A percentile compares a stretch with the other conserved stretches of the same genome.
Evolutionary conservation across 1,140 invertebrate genomes (phyloP).

Genomic region (Drosophila pseudoobscura): DNA sequence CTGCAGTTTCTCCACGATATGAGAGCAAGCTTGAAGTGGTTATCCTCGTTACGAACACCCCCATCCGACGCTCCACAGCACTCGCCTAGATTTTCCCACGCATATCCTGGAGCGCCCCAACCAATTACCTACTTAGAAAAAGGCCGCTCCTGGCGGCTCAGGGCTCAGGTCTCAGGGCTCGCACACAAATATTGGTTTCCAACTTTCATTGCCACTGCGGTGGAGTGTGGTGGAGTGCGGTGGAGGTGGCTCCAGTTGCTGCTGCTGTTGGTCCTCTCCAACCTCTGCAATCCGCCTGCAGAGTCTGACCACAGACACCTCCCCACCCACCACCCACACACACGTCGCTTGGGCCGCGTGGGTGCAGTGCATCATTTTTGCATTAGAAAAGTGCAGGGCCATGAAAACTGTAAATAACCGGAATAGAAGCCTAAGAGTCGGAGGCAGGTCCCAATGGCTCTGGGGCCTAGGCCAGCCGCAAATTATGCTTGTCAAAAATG

Average conservation of each 20-base stretch:
- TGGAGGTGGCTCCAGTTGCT: constrained; percentile 27
- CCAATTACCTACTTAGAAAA: constrained; percentile 29
- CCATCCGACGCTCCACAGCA: not conserved
- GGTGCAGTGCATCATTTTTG: constrained; percentile 80
- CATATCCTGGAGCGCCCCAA: constrained; percentile 13
- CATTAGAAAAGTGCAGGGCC: constrained; percentile 76
- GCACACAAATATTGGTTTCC: constrained; percentile 69
- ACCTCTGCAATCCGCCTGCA: constrained; percentile 37
- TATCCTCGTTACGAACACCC: not conserved
- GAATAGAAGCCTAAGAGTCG: constrained; percentile 37
- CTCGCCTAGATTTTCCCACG: not conserved
- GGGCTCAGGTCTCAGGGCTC: not conserved
- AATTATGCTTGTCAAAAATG: constrained; percentile 81
- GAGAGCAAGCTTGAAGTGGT: no score
- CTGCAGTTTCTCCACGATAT: not conserved
- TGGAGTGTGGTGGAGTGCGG: constrained; percentile 18
- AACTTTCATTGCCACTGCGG: constrained; percentile 73
- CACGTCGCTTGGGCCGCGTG: constrained; percentile 37
- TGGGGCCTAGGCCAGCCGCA: constrained; percentile 55
- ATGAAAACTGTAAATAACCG: constrained; percentile 74
- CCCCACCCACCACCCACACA: constrained; percentile 1
- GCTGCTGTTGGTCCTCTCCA: constrained; percentile 49
- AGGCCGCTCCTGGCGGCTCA: constrained; percentile 19
- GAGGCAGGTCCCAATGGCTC: constrained; percentile 36
- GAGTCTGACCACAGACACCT: constrained; percentile 57